Percentiles rank a stretch among this genome's conserved stretches.
These are phyloP conservation scores for Sphaeridia pumilis DNA, from an alignment of 2,888 invertebrate genomes.

Conservation along the genomic window DNA sequence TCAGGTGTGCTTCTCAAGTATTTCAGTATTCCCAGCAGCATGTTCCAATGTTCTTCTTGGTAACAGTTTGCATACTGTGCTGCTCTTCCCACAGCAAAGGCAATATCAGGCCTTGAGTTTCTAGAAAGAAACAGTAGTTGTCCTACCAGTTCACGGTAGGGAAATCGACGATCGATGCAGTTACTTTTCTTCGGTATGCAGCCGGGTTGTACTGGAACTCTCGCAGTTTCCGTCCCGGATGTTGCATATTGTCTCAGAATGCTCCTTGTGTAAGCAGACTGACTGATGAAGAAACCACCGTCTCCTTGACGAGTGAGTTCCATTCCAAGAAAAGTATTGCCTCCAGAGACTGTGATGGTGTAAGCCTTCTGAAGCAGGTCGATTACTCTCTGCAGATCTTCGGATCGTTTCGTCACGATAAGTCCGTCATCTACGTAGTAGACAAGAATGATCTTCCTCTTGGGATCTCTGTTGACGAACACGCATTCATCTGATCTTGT, in stretches of 20 bases:
- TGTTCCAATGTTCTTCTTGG: slow-evolving; percentile 21
- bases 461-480: neutral
- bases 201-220: neutral
- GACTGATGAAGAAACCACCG: neutral
- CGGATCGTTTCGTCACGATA: neutral
- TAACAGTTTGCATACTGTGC: slow-evolving; percentile 27
- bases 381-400: neutral
- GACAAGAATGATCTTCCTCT: neutral
- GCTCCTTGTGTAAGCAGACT: neutral
- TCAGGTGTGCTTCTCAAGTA: slow-evolving; percentile 19
- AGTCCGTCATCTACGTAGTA: slow-evolving; percentile 3
- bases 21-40: slow-evolving; percentile 21
- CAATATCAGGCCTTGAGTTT: slow-evolving; percentile 30
- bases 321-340: neutral
- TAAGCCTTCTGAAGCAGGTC: neutral
- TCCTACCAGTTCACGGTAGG: slow-evolving; percentile 27
- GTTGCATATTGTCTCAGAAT: neutral
- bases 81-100: slow-evolving; percentile 6
- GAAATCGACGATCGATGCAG: neutral
- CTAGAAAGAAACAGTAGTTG: slow-evolving; percentile 26
- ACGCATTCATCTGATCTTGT: slow-evolving; percentile 24
- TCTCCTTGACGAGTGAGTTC: neutral
- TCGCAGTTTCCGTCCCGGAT: neutral
- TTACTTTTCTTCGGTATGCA: neutral
- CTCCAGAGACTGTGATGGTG: neutral